A percentile compares a stretch with the other conserved stretches of the same genome.
phyloP scores from a whole-genome alignment of 2,888 invertebrate genomes.

The Chelonus formosanus region DNA sequence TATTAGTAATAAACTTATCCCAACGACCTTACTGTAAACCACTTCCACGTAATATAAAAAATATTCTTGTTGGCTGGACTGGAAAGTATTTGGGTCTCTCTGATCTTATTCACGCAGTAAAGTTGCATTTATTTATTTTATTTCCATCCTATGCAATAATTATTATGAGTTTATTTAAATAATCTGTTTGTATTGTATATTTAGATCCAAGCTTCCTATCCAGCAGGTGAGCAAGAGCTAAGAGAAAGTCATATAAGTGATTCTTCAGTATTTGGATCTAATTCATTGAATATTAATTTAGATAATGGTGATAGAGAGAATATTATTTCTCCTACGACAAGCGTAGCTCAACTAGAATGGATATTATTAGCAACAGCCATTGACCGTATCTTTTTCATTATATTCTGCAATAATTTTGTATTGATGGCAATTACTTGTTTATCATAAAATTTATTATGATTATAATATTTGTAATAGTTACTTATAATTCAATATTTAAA shows the following conservation, averaged over 20 bases:
- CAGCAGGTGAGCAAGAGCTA: slow-evolving; percentile 52
- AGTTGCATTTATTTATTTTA: not conserved
- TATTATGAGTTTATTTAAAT: no score
- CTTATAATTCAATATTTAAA: not conserved
- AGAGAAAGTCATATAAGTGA: slow-evolving; percentile 48
- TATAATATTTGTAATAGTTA: slow-evolving; percentile 7
- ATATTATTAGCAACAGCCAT: slow-evolving; percentile 72
- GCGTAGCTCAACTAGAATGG: slow-evolving; percentile 70
- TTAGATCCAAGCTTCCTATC: slow-evolving; percentile 52
- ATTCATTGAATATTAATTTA: slow-evolving; percentile 45
- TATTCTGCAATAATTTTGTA: slow-evolving; percentile 69
- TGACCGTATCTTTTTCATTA: slow-evolving; percentile 70
- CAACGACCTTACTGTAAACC: slow-evolving; percentile 64
- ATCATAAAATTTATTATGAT: slow-evolving; percentile 48
- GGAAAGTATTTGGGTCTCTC: slow-evolving; percentile 64
- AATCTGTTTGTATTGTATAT: not conserved
- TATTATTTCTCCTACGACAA: slow-evolving; percentile 47
- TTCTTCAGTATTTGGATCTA: slow-evolving; percentile 36
- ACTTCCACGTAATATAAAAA: slow-evolving; percentile 68
- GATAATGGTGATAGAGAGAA: slow-evolving; percentile 51
- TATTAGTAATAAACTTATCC: slow-evolving; percentile 68
- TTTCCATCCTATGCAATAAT: not conserved
- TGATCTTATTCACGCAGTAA: slow-evolving; percentile 64
- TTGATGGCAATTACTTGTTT: slow-evolving; percentile 68
- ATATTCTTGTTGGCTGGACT: slow-evolving; percentile 63